These are phyloP conservation scores for Drosophila ustulata DNA, from an alignment of 2,888 invertebrate genomes.

Conservation along the genomic window DNA sequence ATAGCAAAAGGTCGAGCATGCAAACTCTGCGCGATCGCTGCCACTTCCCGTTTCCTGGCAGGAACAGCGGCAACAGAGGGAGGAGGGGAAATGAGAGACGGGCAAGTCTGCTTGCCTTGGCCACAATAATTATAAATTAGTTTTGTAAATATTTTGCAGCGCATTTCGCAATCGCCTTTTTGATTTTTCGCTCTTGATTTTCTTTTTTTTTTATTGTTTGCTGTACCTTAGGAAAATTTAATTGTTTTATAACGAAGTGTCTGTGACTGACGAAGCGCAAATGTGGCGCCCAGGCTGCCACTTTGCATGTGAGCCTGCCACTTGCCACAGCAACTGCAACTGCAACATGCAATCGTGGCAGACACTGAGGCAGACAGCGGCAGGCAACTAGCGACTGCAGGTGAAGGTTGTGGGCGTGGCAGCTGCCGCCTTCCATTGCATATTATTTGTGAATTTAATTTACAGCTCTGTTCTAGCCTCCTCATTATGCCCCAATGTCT, in stretches of 20 bases:
- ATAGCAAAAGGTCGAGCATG: slow-evolving; percentile 72
- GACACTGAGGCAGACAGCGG: slow-evolving; percentile 16
- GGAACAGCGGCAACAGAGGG: not conserved
- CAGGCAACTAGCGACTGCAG: slow-evolving; percentile 16
- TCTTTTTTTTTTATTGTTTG: slow-evolving; percentile 19
- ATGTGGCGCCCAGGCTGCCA: slow-evolving; percentile 67
- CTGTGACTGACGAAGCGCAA: slow-evolving; percentile 72
- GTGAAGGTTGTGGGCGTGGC: slow-evolving; percentile 32
- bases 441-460: slow-evolving; percentile 75
- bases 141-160: slow-evolving; percentile 71
- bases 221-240: slow-evolving; percentile 48
- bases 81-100: not conserved
- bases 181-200: not conserved
- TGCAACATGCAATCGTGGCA: slow-evolving; percentile 33
- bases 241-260: slow-evolving; percentile 79
- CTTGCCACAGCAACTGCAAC: slow-evolving; percentile 42
- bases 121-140: slow-evolving; percentile 74
- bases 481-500: slow-evolving; percentile 64
- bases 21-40: slow-evolving; percentile 45
- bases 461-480: slow-evolving; percentile 46
- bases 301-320: slow-evolving; percentile 55
- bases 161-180: slow-evolving; percentile 35
- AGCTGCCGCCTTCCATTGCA: slow-evolving; percentile 47
- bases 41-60: slow-evolving; percentile 62
- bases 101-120: slow-evolving; percentile 38